Conservation (phyloP, 2,113 vertebrate genomes). For the Pyxicephalus adspersus region DNA sequence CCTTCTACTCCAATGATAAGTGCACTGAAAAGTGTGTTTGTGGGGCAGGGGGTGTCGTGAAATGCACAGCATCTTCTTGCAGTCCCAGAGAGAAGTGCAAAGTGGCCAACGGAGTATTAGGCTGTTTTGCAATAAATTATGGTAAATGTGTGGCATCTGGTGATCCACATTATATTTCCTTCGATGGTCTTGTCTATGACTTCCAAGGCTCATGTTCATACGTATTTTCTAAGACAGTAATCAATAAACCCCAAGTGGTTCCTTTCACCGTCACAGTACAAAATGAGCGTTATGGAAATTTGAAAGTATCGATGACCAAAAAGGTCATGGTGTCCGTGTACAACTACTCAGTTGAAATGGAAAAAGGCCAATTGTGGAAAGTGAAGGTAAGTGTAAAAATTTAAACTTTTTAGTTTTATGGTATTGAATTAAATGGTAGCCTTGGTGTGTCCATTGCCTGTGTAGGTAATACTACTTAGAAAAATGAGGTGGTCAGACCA, state of each 20-base stretch:
- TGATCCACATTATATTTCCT: slow-evolving; percentile 51
- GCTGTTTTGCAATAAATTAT: background rate
- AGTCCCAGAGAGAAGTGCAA: background rate
- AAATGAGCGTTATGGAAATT: background rate
- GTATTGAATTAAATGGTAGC: too few relatives aligned
- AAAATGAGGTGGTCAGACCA: too few relatives aligned
- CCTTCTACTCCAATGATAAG: slow-evolving; percentile 10
- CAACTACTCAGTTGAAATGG: background rate
- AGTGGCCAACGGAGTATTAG: background rate
- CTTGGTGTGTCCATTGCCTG: too few relatives aligned
- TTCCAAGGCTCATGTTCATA: slow-evolving; percentile 60
- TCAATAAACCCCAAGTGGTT: background rate
- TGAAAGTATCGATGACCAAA: background rate
- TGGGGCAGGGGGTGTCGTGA: background rate
- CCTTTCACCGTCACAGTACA: slow-evolving; percentile 37
- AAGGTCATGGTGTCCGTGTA: background rate
- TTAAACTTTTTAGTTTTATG: background rate
- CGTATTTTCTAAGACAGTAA: slow-evolving; percentile 31
- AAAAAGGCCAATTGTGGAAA: background rate
- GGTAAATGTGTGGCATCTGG: slow-evolving; percentile 48
- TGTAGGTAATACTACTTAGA: too few relatives aligned
- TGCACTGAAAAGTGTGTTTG: slow-evolving; percentile 32
- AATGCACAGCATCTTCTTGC: slow-evolving; percentile 21
- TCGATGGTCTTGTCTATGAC: slow-evolving; percentile 44
- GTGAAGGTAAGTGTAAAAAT: slow-evolving; percentile 24